A percentile compares a stretch with the other conserved stretches of the same genome.
phyloP scores from a whole-genome alignment of 2,113 vertebrate species.

The Eonycteris spelaea region DNA sequence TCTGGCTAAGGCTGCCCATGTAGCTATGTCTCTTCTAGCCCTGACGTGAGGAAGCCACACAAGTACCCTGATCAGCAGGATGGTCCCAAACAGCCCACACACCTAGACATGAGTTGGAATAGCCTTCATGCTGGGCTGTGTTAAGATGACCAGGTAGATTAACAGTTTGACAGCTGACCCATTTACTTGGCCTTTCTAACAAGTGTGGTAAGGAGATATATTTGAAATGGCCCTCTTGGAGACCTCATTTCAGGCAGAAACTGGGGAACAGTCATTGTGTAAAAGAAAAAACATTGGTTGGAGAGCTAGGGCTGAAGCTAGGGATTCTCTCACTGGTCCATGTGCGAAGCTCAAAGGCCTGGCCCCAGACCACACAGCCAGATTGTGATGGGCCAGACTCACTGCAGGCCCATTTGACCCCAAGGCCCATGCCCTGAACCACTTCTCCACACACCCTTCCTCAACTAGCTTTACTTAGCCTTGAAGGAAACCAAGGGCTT shows the following conservation, averaged over 20 bases:
- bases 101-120: accelerated
- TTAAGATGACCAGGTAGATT: neutral
- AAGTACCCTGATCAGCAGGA: no score
- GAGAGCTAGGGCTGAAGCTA: neutral
- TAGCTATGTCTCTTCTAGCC: neutral
- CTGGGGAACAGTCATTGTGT: neutral
- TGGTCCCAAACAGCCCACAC: accelerated
- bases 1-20: neutral
- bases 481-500: neutral
- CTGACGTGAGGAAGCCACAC: accelerated
- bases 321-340: neutral
- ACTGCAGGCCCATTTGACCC: neutral
- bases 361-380: neutral
- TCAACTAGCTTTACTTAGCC: neutral
- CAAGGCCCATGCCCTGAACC: neutral
- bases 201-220: neutral
- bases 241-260: neutral
- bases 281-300: neutral
- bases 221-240: neutral
- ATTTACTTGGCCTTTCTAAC: neutral
- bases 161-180: neutral
- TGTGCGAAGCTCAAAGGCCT: neutral
- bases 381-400: neutral
- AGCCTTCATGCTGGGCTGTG: neutral
- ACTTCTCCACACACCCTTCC: neutral